Evolutionary conservation across 2,797 vertebrate genomes (phyloP), one percentile per base, ranked within the genome.

Genomic region (Centroberyx gerrardi): DNA sequence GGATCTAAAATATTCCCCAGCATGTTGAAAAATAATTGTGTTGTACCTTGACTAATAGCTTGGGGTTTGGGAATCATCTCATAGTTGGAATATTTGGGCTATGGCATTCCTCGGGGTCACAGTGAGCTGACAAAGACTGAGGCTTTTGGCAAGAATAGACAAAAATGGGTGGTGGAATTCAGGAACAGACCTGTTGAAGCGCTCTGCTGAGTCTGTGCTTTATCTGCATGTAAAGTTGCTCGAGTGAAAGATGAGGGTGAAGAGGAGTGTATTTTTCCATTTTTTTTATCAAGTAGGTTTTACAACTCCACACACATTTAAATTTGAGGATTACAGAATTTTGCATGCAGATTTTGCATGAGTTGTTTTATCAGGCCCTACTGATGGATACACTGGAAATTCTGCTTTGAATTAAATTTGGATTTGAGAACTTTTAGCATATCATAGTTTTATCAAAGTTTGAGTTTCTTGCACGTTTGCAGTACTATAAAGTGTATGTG

Each of bases 61-160:
- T 56, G 29, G 29, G 28, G 33, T 56, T 13, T 56, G 29, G 54
- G 54, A 17, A 15, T 62, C 40, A 22, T 62, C 7, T 44, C 59
- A 42, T 61, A 8, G 22, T 44, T 14, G 38, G 38, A 62, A 14
- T 44, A 62, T 28, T 61, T 61, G 59, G 38, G 22, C 9, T 13
- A 2, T 42, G 59, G 42, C 36, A 17, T 59, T 60, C 36, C 8
- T 15, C 12, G 33, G 22, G 58, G 33, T 60, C 58, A 40, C n/a
- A n/a, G 59, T 48, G 62, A 76, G 29, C 53, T 63, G 53, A 54
- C 12, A 28, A 6, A 73, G 18, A 9, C 42, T 13, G 42, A 8
- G 6, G 17, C 52, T 69, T 62, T 27, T 58, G 9, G 13, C 18
- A 49, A 46, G 36, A 60, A 18, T 42, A 1, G 44, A 31, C 5